Conservation (phyloP, 2,797 vertebrate species). For the Forpus xanthops region DNA sequence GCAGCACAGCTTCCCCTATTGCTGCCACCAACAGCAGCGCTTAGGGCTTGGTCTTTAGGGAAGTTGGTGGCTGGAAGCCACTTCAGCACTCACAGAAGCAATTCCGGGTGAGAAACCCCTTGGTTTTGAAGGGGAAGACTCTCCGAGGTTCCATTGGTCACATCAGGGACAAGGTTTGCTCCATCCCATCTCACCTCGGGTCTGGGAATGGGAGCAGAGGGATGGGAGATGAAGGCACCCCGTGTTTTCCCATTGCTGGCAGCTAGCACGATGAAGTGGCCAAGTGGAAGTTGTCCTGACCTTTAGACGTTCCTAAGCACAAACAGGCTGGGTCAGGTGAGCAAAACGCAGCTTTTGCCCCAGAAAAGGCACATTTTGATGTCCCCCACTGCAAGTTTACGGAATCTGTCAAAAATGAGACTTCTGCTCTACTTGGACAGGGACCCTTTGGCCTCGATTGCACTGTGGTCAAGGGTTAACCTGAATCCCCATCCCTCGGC, state of each 20-base stretch:
- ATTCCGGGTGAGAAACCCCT: neutral
- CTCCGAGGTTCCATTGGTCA: rapidly evolving
- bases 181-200: rapidly evolving
- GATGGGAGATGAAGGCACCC: rapidly evolving
- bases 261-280: rapidly evolving
- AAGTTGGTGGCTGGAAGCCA: neutral
- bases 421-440: constrained; percentile 17
- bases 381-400: neutral
- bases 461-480: neutral
- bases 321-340: neutral
- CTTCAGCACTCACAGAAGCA: neutral
- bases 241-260: rapidly evolving
- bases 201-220: neutral
- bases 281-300: neutral
- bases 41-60: neutral
- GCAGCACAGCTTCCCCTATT: rapidly evolving
- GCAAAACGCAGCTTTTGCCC: neutral
- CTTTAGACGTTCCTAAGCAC: neutral
- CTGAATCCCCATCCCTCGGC: neutral
- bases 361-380: neutral
- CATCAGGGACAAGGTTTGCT: rapidly evolving
- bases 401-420: neutral
- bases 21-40: neutral
- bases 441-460: neutral
- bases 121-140: rapidly evolving